phyloP scores from a whole-genome alignment of 2,113 vertebrate genomes.

The Cathartes aura region DNA sequence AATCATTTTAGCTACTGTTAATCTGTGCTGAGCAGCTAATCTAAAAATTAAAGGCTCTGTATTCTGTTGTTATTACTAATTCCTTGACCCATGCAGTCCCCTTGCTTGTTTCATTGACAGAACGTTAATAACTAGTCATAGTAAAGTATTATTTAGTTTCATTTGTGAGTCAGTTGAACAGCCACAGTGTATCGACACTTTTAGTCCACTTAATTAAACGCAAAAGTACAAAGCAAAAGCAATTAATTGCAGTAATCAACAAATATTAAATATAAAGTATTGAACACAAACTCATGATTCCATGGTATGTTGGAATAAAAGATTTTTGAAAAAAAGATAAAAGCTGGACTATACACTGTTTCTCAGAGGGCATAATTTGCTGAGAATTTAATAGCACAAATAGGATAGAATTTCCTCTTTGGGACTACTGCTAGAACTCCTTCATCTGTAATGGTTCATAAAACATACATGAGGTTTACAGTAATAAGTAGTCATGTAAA shows the following conservation, averaged over 20 bases:
- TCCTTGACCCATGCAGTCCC: not conserved
- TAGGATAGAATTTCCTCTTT: not conserved
- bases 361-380: not conserved
- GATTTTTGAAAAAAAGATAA: not conserved
- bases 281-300: not conserved
- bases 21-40: not conserved
- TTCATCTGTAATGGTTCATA: not conserved
- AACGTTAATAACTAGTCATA: not conserved
- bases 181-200: not conserved
- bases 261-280: constrained; percentile 42
- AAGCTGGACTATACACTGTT: not conserved
- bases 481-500: not conserved
- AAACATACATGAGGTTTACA: not conserved
- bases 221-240: constrained; percentile 10
- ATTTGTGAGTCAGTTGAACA: not conserved
- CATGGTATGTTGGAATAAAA: not conserved
- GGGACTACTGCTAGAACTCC: not conserved
- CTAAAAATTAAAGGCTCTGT: not conserved
- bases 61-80: not conserved
- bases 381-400: not conserved
- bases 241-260: constrained; percentile 54
- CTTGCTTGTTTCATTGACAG: not conserved
- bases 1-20: not conserved
- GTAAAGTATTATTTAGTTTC: not conserved
- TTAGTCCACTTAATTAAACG: constrained; percentile 55